Evolutionary conservation across 2,113 vertebrate species (phyloP), one percentile per base, ranked within the genome.

Genomic region (Gasterosteus aculeatus): DNA sequence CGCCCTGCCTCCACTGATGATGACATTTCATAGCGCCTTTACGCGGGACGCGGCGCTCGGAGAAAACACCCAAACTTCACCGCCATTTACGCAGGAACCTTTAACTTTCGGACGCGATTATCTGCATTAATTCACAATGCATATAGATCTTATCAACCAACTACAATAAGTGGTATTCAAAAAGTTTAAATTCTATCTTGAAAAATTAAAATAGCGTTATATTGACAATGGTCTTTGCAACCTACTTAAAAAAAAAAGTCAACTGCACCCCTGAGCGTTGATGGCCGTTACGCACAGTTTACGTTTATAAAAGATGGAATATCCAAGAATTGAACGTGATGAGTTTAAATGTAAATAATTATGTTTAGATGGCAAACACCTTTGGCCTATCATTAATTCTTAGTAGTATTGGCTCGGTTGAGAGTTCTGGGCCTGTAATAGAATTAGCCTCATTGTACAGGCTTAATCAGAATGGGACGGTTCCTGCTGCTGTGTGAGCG

Each of bases 1-100:
- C 93, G 94, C 83, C 93, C 90, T 86, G 85, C 90, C 90, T 91
- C 92, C 83, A 78, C 51, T 93, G 61, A 83, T 80, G 74, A 78
- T 84, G 73, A 78, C 63, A 69, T 81, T 78, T 87, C 64, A 73
- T 69, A 67, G 72, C 57, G 78, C 3, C 54, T 18, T 18, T 54
- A 44, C 60, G 5, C 69, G 31, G 66, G 59, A 80, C 77, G 61
- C 47, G 19, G 51, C 39, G 56, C 51, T 11, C 0, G 72, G 60
- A 82, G 71, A 72, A 26, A 80, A 84, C n/a, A 80, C 64, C 49
- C 35, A 72, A 12, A 75, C 78, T 39, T 71, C 49, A 29, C 59
- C 58, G 58, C 29, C 70, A 82, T 77, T 58, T 49, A 69, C 72
- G 47, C 47, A 47, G 72, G 35, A 33, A 41, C 63, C 29, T 61